A percentile compares a stretch with the other conserved stretches of the same genome.
phyloP scores from a whole-genome alignment of 2,888 invertebrate genomes.

The Heliconius charithonia region DNA sequence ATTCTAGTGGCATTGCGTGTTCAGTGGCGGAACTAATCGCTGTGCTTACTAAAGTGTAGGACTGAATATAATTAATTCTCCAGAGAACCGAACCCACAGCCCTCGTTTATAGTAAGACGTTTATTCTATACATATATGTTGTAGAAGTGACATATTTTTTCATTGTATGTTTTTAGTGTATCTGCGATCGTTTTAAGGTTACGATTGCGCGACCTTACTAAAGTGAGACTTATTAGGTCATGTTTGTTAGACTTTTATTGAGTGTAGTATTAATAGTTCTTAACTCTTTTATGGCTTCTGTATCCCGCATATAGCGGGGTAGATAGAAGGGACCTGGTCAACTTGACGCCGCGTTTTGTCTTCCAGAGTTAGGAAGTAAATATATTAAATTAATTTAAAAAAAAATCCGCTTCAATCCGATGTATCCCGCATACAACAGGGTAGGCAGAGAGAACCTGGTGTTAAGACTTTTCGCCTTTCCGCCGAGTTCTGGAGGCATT shows the following conservation, averaged over 20 bases:
- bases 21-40: too few species aligned
- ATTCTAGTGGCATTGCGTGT: too few species aligned
- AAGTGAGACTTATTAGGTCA: slow-evolving; percentile 19
- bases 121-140: background rate
- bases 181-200: slow-evolving; percentile 1
- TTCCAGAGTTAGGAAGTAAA: too few species aligned
- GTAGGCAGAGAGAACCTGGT: too few species aligned
- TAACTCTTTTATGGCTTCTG: background rate
- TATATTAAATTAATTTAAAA: too few species aligned
- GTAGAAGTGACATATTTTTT: background rate
- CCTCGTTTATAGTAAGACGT: background rate
- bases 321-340: background rate
- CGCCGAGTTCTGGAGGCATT: too few species aligned
- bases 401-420: too few species aligned
- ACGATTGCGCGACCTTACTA: slow-evolving; percentile 8
- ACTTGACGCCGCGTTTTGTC: too few species aligned
- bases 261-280: background rate
- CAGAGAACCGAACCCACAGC: background rate
- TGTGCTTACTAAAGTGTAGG: too few species aligned
- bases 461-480: too few species aligned
- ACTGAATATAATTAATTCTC: background rate
- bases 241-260: slow-evolving; percentile 5
- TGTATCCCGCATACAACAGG: too few species aligned
- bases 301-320: background rate
- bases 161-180: slow-evolving; percentile 12